Evolutionary conservation across 2,888 invertebrate genomes (phyloP).

Genomic region (Scotopteryx bipunctaria): DNA sequence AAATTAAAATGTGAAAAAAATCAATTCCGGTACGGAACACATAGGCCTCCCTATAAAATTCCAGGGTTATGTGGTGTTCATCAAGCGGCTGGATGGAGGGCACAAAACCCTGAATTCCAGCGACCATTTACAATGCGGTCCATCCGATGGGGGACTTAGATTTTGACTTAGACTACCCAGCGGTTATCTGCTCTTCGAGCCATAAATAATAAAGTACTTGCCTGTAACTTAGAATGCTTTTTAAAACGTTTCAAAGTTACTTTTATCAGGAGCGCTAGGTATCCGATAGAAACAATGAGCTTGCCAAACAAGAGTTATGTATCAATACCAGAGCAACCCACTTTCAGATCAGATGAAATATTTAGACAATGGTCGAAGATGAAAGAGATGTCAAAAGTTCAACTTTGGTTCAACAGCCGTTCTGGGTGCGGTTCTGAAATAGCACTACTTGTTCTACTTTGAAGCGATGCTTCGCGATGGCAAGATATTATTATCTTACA

Average conservation of each 20-base stretch:
- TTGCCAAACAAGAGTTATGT: slow-evolving; percentile 39
- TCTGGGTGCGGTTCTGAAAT: slow-evolving; percentile 32
- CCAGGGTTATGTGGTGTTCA: too few species aligned
- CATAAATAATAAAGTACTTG: too few species aligned
- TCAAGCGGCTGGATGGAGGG: too few species aligned
- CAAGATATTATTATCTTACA: neutral
- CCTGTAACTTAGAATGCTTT: neutral
- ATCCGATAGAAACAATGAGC: slow-evolving; percentile 33
- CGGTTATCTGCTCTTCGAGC: too few species aligned
- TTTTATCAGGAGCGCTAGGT: slow-evolving; percentile 1
- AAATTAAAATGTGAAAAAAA: too few species aligned
- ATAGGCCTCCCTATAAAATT: too few species aligned
- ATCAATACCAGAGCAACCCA: slow-evolving; percentile 39
- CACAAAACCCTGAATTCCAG: too few species aligned
- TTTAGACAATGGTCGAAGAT: slow-evolving; percentile 43
- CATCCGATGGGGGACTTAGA: too few species aligned
- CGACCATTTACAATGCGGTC: too few species aligned
- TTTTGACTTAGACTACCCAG: too few species aligned
- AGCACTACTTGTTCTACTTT: slow-evolving; percentile 14
- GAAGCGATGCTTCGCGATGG: neutral
- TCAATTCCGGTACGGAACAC: too few species aligned
- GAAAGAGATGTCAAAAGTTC: slow-evolving; percentile 42
- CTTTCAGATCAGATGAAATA: slow-evolving; percentile 37
- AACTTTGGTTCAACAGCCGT: slow-evolving; percentile 24
- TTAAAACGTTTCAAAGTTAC: neutral